Conservation (phyloP, 2,888 invertebrate genomes). For the Cantharis lateralis region DNA sequence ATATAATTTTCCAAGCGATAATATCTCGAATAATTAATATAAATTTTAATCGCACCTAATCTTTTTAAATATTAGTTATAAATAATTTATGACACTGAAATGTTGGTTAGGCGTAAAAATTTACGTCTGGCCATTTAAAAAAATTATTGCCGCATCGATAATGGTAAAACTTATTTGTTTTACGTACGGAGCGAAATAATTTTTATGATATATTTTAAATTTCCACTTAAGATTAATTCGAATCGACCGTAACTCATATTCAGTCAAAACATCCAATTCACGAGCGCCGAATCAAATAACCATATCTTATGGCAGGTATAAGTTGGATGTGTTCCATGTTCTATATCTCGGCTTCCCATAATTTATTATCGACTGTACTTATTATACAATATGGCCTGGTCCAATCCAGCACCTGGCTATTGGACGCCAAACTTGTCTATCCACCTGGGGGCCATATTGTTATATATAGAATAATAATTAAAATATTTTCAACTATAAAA, state of each 20-base stretch:
- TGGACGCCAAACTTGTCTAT: slow-evolving; percentile 37
- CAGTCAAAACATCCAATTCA: slow-evolving; percentile 37
- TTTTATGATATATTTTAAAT: slow-evolving; percentile 1
- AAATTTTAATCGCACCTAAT: slow-evolving; percentile 1
- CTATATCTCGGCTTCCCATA: slow-evolving; percentile 35
- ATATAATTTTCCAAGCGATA: slow-evolving; percentile 1
- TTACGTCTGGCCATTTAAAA: neutral
- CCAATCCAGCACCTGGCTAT: slow-evolving; percentile 37
- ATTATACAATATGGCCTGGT: slow-evolving; percentile 40
- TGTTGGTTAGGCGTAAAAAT: neutral
- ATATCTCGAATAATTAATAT: slow-evolving; percentile 1
- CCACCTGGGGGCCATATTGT: slow-evolving; percentile 32
- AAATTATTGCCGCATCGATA: neutral
- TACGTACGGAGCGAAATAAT: neutral
- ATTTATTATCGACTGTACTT: slow-evolving; percentile 42
- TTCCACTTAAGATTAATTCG: slow-evolving; percentile 16
- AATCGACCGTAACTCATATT: slow-evolving; percentile 34
- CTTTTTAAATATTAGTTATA: slow-evolving; percentile 3
- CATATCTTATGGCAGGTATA: slow-evolving; percentile 39
- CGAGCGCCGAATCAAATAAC: slow-evolving; percentile 35
- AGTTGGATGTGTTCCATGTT: slow-evolving; percentile 34
- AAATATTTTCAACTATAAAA: neutral
- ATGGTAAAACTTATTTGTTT: neutral
- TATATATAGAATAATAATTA: neutral
- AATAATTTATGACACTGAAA: neutral